A percentile compares a stretch with the other conserved stretches of the same genome.
Conservation (phyloP, 2,888 invertebrate species). For the Lepetodrilus schrolli region DNA sequence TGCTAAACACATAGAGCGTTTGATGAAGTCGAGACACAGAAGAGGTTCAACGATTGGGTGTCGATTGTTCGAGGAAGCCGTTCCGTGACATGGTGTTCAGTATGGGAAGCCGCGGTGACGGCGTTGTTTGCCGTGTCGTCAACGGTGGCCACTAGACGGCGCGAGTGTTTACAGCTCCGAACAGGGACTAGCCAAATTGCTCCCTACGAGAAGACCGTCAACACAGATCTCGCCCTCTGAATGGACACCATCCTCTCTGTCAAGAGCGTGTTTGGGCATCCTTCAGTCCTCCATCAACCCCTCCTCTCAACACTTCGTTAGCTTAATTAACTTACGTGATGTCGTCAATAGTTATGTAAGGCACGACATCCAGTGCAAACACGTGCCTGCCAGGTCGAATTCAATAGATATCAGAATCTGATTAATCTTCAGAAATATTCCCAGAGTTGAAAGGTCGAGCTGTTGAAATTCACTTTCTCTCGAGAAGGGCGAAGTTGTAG, state of each 20-base stretch:
- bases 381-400: background rate
- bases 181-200: conserved; percentile 14
- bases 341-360: conserved; percentile 12
- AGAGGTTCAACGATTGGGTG: conserved; percentile 15
- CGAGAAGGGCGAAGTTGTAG: background rate
- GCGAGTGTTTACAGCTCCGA: background rate
- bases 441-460: conserved; percentile 3
- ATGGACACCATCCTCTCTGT: background rate
- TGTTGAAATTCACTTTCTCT: background rate
- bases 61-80: conserved; percentile 8
- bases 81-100: conserved; percentile 1
- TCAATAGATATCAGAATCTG: conserved; percentile 4
- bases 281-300: background rate
- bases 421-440: conserved; percentile 11
- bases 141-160: background rate
- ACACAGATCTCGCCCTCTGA: background rate
- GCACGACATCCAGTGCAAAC: background rate
- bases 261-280: conserved; percentile 5
- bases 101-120: background rate
- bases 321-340: conserved; percentile 22
- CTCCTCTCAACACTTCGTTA: conserved; percentile 2
- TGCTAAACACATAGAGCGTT: conserved; percentile 13
- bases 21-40: conserved; percentile 13
- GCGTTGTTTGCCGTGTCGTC: background rate
- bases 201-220: background rate